Conservation (phyloP, 2,113 vertebrate genomes). For the Chauna torquata region DNA sequence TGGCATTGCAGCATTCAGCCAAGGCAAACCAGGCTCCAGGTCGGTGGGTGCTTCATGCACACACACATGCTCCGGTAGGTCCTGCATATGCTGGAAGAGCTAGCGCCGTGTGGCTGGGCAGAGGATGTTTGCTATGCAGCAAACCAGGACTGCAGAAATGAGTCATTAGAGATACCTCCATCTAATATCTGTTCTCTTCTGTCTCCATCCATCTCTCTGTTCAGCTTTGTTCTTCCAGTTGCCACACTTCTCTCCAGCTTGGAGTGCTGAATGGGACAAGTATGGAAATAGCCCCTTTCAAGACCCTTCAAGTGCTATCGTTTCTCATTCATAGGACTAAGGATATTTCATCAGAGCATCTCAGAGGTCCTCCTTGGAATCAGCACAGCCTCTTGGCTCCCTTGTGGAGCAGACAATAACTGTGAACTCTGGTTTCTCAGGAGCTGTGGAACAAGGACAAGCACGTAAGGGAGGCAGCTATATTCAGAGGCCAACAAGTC, state of each 20-base stretch:
- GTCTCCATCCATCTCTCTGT: not conserved
- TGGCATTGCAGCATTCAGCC: not conserved
- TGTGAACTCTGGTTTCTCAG: not conserved
- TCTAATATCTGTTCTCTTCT: not conserved
- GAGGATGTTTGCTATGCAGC: not conserved
- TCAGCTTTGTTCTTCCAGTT: not conserved
- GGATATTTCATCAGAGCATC: not conserved
- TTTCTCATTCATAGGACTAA: not conserved
- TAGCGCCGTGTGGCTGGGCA: not conserved
- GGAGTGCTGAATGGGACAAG: not conserved
- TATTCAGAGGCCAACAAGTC: not conserved
- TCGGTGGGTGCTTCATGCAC: not conserved
- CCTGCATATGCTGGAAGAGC: not conserved
- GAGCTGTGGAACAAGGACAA: not conserved
- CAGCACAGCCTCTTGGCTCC: not conserved
- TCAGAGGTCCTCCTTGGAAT: not conserved
- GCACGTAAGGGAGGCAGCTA: not conserved
- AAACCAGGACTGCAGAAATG: not conserved
- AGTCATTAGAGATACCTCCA: not conserved
- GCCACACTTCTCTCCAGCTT: not conserved
- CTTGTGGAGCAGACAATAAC: not conserved
- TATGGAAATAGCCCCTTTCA: not conserved
- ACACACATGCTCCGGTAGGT: not conserved
- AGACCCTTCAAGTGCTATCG: not conserved
- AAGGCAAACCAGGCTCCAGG: not conserved